Evolutionary conservation across 2,888 invertebrate genomes (phyloP).

Genomic region (Eupithecia exiguata): DNA sequence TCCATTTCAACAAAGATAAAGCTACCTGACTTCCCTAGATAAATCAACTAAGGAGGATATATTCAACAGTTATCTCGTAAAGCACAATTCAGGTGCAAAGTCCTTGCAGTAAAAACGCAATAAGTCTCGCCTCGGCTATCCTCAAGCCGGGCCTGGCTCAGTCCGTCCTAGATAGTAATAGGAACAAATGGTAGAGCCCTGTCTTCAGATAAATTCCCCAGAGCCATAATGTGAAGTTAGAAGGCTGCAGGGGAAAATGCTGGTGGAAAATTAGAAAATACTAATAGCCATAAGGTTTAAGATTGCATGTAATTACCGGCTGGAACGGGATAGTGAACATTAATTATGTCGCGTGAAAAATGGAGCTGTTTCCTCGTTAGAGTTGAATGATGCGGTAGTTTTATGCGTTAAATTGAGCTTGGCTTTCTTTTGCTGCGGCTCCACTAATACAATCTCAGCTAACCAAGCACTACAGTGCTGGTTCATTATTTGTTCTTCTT

Average conservation of each 20-base stretch:
- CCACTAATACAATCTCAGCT: slow-evolving; percentile 7
- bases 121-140: slow-evolving; percentile 19
- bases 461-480: not conserved
- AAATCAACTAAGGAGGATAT: slow-evolving; percentile 17
- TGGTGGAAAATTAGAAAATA: slow-evolving; percentile 45
- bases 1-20: not conserved
- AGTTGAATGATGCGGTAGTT: slow-evolving; percentile 38
- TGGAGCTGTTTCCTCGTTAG: slow-evolving; percentile 44
- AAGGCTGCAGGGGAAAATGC: slow-evolving; percentile 47
- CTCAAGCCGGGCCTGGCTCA: slow-evolving; percentile 23
- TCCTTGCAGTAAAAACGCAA: slow-evolving; percentile 21
- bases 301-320: slow-evolving; percentile 46
- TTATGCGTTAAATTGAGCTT: slow-evolving; percentile 31
- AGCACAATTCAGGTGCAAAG: slow-evolving; percentile 22
- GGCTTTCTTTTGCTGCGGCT: slow-evolving; percentile 10
- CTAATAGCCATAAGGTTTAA: slow-evolving; percentile 45
- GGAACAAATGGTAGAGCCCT: slow-evolving; percentile 55
- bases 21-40: not conserved
- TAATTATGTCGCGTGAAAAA: slow-evolving; percentile 45
- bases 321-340: slow-evolving; percentile 42
- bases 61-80: slow-evolving; percentile 18
- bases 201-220: slow-evolving; percentile 55
- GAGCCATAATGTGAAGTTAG: slow-evolving; percentile 53
- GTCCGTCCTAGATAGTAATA: slow-evolving; percentile 49
- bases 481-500: not conserved